Evolutionary conservation across 2,888 invertebrate genomes (phyloP).

Genomic region (Meteorus colon): DNA sequence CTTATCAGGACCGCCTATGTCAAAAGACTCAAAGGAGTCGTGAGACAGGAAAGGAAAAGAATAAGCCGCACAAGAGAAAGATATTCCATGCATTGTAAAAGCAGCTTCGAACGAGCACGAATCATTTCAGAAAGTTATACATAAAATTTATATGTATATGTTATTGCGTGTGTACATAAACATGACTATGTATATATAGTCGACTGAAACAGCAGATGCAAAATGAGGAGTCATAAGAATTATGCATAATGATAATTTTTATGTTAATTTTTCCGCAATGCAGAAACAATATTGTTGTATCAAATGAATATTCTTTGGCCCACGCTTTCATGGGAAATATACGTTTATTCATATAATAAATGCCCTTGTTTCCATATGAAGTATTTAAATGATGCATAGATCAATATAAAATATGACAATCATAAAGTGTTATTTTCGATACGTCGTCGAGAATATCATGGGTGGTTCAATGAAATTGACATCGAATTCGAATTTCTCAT

Average conservation of each 20-base stretch:
- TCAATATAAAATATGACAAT: too few species aligned
- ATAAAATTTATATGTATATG: conserved; percentile 1
- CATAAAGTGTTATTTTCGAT: too few species aligned
- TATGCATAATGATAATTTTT: not conserved
- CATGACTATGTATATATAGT: conserved; percentile 6
- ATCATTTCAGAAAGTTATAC: conserved; percentile 45
- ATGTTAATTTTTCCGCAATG: not conserved
- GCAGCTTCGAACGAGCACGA: conserved; percentile 53
- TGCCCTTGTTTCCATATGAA: too few species aligned
- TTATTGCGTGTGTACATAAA: not conserved
- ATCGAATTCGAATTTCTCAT: too few species aligned
- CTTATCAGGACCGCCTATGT: conserved; percentile 29
- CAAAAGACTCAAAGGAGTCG: conserved; percentile 38
- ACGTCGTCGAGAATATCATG: too few species aligned
- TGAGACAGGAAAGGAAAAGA: conserved; percentile 36
- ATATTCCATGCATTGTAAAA: conserved; percentile 63
- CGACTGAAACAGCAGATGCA: conserved; percentile 30
- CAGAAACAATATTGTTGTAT: not conserved
- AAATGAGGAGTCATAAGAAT: not conserved
- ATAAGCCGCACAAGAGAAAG: conserved; percentile 45
- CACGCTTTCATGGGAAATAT: too few species aligned
- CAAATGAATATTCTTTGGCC: not conserved
- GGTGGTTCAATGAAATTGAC: too few species aligned
- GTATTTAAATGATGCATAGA: too few species aligned
- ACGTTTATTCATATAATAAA: too few species aligned